Percentiles rank a stretch among this genome's conserved stretches.
Conservation (phyloP, 1,140 invertebrate species). For the Coboldia fuscipes region DNA sequence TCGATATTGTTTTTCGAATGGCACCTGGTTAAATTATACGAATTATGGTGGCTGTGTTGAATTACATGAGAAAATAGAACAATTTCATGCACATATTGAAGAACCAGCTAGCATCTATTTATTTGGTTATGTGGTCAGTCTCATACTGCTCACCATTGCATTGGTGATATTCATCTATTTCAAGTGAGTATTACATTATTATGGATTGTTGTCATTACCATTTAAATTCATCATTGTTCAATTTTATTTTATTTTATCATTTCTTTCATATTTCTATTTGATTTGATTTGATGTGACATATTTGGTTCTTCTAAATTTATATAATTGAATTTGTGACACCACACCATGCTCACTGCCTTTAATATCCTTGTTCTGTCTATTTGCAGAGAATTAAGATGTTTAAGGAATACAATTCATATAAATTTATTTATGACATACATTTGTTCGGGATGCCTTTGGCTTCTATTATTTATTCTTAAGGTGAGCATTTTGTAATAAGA, state of each 20-base stretch:
- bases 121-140: slow-evolving; percentile 21
- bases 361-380: slow-evolving; percentile 7
- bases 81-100: slow-evolving; percentile 20
- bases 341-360: background rate
- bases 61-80: slow-evolving; percentile 10
- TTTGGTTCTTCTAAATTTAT: background rate
- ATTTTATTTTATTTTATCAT: background rate
- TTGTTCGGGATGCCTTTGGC: slow-evolving; percentile 20
- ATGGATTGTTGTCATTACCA: background rate
- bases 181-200: slow-evolving; percentile 17
- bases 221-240: background rate
- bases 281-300: background rate
- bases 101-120: slow-evolving; percentile 23
- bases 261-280: slow-evolving; percentile 1
- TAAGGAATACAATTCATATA: slow-evolving; percentile 62
- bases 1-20: slow-evolving; percentile 18
- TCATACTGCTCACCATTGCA: slow-evolving; percentile 22
- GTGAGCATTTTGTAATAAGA: slow-evolving; percentile 7
- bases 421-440: slow-evolving; percentile 23
- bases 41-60: slow-evolving; percentile 22
- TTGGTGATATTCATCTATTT: slow-evolving; percentile 24
- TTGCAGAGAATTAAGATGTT: slow-evolving; percentile 69
- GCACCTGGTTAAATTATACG: slow-evolving; percentile 23
- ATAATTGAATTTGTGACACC: background rate
- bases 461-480: slow-evolving; percentile 17